phyloP scores from a whole-genome alignment of 1,140 invertebrate species.

The Apis dorsata region DNA sequence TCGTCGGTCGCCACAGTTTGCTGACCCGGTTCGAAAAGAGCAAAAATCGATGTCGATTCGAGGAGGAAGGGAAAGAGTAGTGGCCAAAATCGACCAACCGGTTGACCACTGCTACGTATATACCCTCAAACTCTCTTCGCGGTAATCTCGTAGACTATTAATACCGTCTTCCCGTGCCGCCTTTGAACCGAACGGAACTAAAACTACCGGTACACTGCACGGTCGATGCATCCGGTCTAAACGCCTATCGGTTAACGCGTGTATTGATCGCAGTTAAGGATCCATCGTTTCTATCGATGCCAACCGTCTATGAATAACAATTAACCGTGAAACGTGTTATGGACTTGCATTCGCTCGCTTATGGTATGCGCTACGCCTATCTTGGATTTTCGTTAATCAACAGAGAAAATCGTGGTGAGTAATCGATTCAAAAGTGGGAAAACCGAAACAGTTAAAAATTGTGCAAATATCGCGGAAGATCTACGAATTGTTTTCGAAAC shows the following conservation, averaged over 20 bases:
- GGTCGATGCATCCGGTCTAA: background rate
- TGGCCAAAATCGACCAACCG: conserved; percentile 34
- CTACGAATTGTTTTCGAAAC: background rate
- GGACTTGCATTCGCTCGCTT: background rate
- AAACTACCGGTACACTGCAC: no score
- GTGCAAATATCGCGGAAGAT: no score
- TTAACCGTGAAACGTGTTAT: conserved; percentile 62
- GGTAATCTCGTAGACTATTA: background rate
- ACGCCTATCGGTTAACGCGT: background rate
- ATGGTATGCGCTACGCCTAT: no score
- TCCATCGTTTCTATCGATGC: conserved; percentile 23
- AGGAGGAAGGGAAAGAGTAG: background rate
- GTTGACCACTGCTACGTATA: conserved; percentile 2
- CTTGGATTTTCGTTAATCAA: no score
- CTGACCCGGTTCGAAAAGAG: conserved; percentile 68
- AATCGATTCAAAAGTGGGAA: no score
- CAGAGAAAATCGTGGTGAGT: no score
- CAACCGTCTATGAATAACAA: conserved; percentile 69
- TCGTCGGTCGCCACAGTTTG: conserved; percentile 72
- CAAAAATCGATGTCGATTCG: conserved; percentile 59
- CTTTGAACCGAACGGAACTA: no score
- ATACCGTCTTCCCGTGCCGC: background rate
- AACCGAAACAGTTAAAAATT: no score
- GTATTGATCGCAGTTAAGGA: background rate
- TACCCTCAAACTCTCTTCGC: background rate